phyloP scores from a whole-genome alignment of 2,113 vertebrate species.

The Falcunculus frontatus region DNA sequence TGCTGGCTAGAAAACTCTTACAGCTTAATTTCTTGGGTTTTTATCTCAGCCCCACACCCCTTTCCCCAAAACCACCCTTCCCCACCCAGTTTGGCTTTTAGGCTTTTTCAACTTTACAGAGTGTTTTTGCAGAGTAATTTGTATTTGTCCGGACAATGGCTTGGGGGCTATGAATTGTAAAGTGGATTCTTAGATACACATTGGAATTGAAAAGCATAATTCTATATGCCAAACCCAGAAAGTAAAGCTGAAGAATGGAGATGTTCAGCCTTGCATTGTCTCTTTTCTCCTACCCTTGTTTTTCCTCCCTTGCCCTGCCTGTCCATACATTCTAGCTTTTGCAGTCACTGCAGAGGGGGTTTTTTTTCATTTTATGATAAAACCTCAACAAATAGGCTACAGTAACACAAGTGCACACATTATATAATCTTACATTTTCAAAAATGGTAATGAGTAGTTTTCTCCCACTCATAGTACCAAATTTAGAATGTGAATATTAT shows the following conservation, averaged over 20 bases:
- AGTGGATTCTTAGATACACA: accelerated
- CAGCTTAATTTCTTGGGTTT: not conserved
- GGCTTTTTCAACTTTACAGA: not conserved
- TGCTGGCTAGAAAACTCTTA: not conserved
- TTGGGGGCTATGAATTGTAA: not conserved
- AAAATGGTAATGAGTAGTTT: not conserved
- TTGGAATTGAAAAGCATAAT: not conserved
- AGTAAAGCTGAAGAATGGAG: not conserved
- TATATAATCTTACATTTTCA: not conserved
- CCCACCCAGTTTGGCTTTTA: not conserved
- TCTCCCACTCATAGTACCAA: not conserved
- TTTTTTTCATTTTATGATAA: not conserved
- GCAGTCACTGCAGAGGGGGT: not conserved
- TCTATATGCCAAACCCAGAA: not conserved
- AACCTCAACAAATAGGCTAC: not conserved
- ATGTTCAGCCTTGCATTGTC: not conserved
- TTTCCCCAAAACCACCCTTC: not conserved
- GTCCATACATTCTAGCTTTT: not conserved
- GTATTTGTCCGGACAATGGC: not conserved
- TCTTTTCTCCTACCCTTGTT: not conserved
- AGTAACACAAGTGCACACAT: not conserved
- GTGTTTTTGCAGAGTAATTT: not conserved
- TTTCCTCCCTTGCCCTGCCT: not conserved
- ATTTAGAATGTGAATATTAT: not conserved
- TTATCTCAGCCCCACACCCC: accelerated